phyloP scores from a whole-genome alignment of 2,888 invertebrate genomes.

The Lottia gigantea region DNA sequence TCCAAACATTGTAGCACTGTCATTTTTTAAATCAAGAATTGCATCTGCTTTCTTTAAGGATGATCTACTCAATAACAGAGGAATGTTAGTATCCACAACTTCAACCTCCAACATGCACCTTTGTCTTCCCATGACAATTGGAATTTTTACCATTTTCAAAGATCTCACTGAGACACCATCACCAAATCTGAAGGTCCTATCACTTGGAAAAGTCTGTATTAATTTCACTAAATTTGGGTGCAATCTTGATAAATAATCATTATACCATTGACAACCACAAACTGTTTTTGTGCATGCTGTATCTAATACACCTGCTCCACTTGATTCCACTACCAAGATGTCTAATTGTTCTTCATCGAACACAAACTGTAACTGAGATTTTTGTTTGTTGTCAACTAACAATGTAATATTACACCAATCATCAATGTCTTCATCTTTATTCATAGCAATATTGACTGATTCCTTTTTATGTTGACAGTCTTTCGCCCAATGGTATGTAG shows the following conservation, averaged over 20 bases:
- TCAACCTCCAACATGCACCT: conserved; percentile 20
- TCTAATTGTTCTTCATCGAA: neutral
- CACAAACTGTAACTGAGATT: neutral
- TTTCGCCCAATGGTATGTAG: conserved; percentile 20
- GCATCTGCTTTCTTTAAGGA: conserved; percentile 24
- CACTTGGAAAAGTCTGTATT: conserved; percentile 2
- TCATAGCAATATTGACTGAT: neutral
- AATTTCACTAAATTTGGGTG: neutral
- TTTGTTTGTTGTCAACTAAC: neutral
- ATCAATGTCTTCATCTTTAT: conserved; percentile 7
- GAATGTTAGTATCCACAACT: conserved; percentile 23
- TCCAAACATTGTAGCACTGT: conserved; percentile 25
- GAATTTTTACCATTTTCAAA: conserved; percentile 18
- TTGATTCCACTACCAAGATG: neutral
- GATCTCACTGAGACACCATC: conserved; percentile 20
- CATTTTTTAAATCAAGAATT: conserved; percentile 19
- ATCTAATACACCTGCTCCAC: conserved; percentile 4
- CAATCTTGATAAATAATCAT: conserved; percentile 5
- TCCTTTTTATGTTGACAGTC: conserved; percentile 14
- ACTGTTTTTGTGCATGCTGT: conserved; percentile 13
- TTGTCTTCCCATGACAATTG: conserved; percentile 15
- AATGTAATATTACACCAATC: conserved; percentile 8
- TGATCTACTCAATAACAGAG: conserved; percentile 20
- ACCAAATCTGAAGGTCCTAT: conserved; percentile 23
- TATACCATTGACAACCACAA: conserved; percentile 6